A percentile compares a stretch with the other conserved stretches of the same genome.
Evolutionary conservation across 1,140 invertebrate genomes (phyloP).

Genomic region (Acromyrmex charruanus): DNA sequence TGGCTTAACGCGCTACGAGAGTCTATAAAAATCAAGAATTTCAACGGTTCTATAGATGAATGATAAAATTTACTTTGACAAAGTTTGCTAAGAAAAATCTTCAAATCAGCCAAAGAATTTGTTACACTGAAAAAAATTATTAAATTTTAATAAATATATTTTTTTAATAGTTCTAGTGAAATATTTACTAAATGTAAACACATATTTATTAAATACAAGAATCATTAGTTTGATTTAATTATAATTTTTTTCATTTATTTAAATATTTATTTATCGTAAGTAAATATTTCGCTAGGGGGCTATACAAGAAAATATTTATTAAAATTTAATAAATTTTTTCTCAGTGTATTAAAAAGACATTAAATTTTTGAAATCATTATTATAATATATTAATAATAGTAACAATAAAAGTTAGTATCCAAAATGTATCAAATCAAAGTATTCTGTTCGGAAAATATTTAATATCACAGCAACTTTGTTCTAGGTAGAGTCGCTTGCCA

Average conservation of each 20-base stretch:
- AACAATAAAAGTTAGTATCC: background rate
- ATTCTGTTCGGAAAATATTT: background rate
- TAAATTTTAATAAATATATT: no score
- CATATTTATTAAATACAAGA: no score
- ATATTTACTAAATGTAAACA: no score
- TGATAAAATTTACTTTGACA: background rate
- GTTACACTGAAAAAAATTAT: no score
- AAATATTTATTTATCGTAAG: no score
- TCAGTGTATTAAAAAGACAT: background rate
- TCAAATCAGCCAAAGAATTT: background rate
- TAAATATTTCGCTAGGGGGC: no score
- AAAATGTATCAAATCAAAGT: background rate
- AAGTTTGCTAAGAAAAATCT: background rate
- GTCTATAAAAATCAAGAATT: background rate
- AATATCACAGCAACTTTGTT: background rate
- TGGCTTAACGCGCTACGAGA: background rate
- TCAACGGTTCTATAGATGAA: background rate
- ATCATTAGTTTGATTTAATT: no score
- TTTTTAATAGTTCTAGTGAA: no score
- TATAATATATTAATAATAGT: no score
- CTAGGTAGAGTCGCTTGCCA: constrained; percentile 8
- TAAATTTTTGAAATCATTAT: background rate
- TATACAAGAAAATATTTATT: no score
- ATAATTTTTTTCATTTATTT: no score
- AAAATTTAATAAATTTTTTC: no score